Base-by-base conservation (phyloP, 2,113 vertebrate genomes). In the Microcebus jonahi region DNA sequence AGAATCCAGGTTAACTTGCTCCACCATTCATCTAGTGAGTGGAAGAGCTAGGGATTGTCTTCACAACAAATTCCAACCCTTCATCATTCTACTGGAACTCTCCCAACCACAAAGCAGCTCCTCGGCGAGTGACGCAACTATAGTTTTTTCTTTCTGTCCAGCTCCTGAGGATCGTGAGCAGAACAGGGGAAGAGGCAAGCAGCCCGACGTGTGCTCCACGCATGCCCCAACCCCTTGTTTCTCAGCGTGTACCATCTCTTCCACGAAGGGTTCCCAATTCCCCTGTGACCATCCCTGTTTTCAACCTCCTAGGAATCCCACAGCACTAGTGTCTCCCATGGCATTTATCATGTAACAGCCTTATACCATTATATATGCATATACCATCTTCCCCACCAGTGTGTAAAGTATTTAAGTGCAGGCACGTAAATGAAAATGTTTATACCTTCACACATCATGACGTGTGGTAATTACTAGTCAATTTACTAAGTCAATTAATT, bases 221-320 rank as follows among this genome's bases (percentile, higher is more conserved):
- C 8, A 29, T 0, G 3, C 7, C 71, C 12, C 1, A 12, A 36
- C 5, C n/a, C 12, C 45, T 14, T 0, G 0, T 6, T 31, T 65
- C 88, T 63, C 27, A 23, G 57, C 63, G 5, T 50, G 48, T 4
- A 25, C 29, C 90, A n/a, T 9, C n/a, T 71, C 70, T 83, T 45
- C 53, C 68, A 45, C 0, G 12, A 59, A n/a, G 34, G 42, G 70
- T 10, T 70, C 57, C 68, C 85, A 9, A 21, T 18, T n/a, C 11
- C 11, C n/a, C 70, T 34, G 29, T 3, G n/a, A 63, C 21, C 29
- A 50, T 14, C 68, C 36, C n/a, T n/a, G 21, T 3, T 53, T 34
- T 42, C n/a, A n/a, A 29, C 55, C 65, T 80, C 8, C 34, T 45
- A n/a, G 14, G 4, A 27, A 15, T 76, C 50, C 50, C 68, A 50